A percentile compares a stretch with the other conserved stretches of the same genome.
Conservation (phyloP, 2,113 vertebrate species). For the Hepsetus odoe region DNA sequence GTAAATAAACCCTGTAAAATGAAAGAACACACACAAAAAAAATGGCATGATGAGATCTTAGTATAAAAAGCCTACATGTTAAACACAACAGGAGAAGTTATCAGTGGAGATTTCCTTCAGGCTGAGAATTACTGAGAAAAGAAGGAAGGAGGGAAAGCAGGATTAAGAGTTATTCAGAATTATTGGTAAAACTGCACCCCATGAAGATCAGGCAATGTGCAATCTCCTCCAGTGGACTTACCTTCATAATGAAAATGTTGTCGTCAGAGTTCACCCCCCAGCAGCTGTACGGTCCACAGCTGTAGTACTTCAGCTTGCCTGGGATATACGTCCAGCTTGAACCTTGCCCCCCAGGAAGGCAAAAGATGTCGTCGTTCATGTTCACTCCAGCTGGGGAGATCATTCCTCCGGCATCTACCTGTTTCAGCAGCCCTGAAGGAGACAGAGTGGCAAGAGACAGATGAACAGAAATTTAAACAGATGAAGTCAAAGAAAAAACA, state of each 20-base stretch:
- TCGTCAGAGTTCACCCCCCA: conserved; percentile 25
- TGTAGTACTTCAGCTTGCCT: conserved; percentile 48
- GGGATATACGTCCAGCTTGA: background rate
- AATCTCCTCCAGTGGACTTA: background rate
- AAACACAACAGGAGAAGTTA: too few relatives aligned
- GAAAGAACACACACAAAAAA: too few relatives aligned
- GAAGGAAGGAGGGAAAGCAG: too few relatives aligned
- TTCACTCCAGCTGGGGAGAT: conserved; percentile 22
- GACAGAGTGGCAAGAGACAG: background rate
- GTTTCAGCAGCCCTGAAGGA: conserved; percentile 22
- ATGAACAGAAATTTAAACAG: background rate
- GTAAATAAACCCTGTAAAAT: too few relatives aligned
- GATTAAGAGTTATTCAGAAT: too few relatives aligned
- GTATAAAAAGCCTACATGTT: too few relatives aligned
- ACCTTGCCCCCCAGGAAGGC: background rate
- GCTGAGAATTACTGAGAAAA: too few relatives aligned
- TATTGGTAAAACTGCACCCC: too few relatives aligned
- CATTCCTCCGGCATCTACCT: conserved; percentile 7
- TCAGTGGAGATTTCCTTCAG: too few relatives aligned
- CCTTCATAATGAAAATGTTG: background rate
- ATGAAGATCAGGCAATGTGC: too few relatives aligned
- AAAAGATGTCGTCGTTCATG: background rate
- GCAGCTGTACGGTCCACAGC: conserved; percentile 46
- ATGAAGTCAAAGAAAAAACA: too few relatives aligned
- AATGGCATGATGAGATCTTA: too few relatives aligned